Base-by-base conservation (phyloP, 2,797 vertebrate genomes). In the Mergus octosetaceus region DNA sequence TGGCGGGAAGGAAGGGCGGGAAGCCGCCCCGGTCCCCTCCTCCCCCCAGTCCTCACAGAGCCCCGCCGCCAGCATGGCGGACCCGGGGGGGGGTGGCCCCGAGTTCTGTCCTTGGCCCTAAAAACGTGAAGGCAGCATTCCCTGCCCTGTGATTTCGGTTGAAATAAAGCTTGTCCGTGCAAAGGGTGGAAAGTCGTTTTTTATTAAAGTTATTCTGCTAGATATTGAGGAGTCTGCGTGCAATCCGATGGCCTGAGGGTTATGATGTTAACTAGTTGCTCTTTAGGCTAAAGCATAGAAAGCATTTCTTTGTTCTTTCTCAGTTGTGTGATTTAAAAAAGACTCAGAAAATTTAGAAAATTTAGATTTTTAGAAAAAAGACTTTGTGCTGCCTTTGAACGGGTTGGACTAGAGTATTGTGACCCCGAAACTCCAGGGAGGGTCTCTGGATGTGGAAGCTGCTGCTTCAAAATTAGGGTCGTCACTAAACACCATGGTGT, bases 401-500 rank as follows among this genome's bases (percentile, higher is more conserved):
- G 62, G 21, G 28, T 32, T 15, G 8, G 75, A 13, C 8, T 75
- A 0, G 19, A 66, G 2, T 7, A 1, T 19, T 3, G 3, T 25
- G 7, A 28, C 36, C 36, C 18, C 15, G 8, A 8, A n/a, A 0
- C 36, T 18, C 6, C 6, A 10, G 9, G 8, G 57, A 47, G 11
- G 8, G 16, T 60, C 19, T 54, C 5, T 47, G 70, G 41, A 61
- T 77, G 14, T 19, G 14, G 32, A 34, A 64, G 14, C n/a, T 71
- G 57, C 30, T 49, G 3, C 12, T 89, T 19, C 6, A n/a, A 28
- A 84, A 64, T 56, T 0, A 1, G 5, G 2, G 41, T 71, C 64
- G 4, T 65, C 4, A 58, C 11, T 13, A 9, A 25, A 5, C 49
- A 1, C 0, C 0, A 0, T 9, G 14, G 3, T 19, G 0, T 41